Conservation (phyloP, 2,797 vertebrate genomes). For the Cuniculus paca region DNA sequence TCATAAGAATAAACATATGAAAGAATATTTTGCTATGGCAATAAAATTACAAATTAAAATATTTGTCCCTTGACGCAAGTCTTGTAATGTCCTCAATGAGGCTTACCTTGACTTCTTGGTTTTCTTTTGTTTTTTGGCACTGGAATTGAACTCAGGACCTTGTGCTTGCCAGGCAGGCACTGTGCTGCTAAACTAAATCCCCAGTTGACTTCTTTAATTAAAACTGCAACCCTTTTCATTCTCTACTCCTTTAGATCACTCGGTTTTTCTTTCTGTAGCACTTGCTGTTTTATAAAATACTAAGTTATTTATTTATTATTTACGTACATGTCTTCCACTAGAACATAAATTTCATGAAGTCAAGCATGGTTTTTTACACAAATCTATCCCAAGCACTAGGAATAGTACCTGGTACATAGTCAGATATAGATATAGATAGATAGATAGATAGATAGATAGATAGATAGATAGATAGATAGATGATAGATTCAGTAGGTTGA, state of each 20-base stretch:
- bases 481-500: background rate
- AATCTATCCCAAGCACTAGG: background rate
- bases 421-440: background rate
- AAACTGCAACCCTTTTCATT: background rate
- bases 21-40: background rate
- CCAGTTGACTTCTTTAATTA: background rate
- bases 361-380: background rate
- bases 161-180: too few species aligned
- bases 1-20: background rate
- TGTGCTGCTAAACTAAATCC: too few species aligned
- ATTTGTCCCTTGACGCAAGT: background rate
- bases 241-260: background rate
- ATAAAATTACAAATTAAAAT: slow-evolving; percentile 35
- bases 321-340: background rate
- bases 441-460: background rate
- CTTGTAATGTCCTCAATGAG: background rate
- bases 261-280: background rate
- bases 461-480: background rate
- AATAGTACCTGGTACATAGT: background rate
- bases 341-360: slow-evolving; percentile 15
- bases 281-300: background rate
- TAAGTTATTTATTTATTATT: background rate
- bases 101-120: background rate
- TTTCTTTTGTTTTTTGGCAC: too few species aligned
- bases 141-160: too few species aligned